Evolutionary conservation across 2,888 invertebrate genomes (phyloP), one percentile per base, ranked within the genome.

Genomic region (Lomographa bimaculata): DNA sequence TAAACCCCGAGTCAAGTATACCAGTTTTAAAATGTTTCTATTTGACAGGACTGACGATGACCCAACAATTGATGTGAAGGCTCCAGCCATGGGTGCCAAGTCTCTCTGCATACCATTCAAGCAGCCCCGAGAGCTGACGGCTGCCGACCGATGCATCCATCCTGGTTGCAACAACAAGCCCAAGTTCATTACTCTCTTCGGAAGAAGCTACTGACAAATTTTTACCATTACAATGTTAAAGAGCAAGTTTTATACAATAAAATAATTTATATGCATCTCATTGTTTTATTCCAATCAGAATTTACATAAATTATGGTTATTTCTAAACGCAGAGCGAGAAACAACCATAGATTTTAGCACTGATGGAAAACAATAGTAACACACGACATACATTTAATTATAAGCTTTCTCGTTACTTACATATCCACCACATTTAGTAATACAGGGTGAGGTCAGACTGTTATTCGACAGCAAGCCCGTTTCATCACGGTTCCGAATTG

Each of bases 1-100:
- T n/a, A n/a, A n/a, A n/a, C n/a, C n/a, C n/a, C n/a, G n/a, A n/a
- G n/a, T n/a, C n/a, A n/a, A n/a, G n/a, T n/a, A n/a, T n/a, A n/a
- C n/a, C n/a, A n/a, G n/a, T n/a, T n/a, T n/a, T n/a, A n/a, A n/a
- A n/a, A n/a, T n/a, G n/a, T n/a, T n/a, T n/a, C n/a, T n/a, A n/a
- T n/a, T n/a, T n/a, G n/a, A 10, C 77, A 95, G 95, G 67, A 93
- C 91, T 40, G 93, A 94, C 32, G 91, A 92, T 25, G 84, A 86
- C 33, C 60, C 70, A 1, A 68, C 73, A 11, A 94, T 95, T 44
- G 87, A 86, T 1, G 91, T 93, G 33, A 97, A 96, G 40, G 96
- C 95, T 9, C 97, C 98, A 10, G 93, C 98, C 0, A 99, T 99
- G 98, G 99, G 99, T 20, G 99, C 99, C 3, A 99, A 99, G 84